These are phyloP conservation scores for Cephalopachus bancanus DNA, from an alignment of 2,797 vertebrate species.

Conservation along the genomic window DNA sequence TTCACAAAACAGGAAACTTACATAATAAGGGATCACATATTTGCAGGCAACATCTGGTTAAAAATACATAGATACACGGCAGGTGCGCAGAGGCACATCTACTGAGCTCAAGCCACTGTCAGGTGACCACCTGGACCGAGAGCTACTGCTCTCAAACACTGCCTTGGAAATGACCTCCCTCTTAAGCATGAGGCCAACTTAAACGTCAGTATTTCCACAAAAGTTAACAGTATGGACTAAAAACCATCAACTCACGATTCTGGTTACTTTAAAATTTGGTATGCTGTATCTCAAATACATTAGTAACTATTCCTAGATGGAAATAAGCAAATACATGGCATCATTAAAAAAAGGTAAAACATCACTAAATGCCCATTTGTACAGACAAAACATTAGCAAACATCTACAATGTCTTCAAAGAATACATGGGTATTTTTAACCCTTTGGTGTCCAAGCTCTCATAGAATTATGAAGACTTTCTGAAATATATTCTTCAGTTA, in stretches of 20 bases:
- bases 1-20: constrained; percentile 94
- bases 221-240: constrained; percentile 89
- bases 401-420: constrained; percentile 84
- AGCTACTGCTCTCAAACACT: constrained; percentile 76
- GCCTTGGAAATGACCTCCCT: constrained; percentile 83
- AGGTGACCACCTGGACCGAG: constrained; percentile 87
- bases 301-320: constrained; percentile 91
- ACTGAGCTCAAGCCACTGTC: constrained; percentile 85
- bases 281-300: constrained; percentile 90
- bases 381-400: constrained; percentile 88
- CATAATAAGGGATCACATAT: constrained; percentile 92
- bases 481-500: constrained; percentile 78
- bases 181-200: constrained; percentile 87
- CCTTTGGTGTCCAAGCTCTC: constrained; percentile 90
- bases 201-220: constrained; percentile 86
- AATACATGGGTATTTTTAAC: constrained; percentile 88
- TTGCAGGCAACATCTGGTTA: constrained; percentile 91
- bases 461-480: constrained; percentile 79
- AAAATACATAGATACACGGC: constrained; percentile 89
- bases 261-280: constrained; percentile 91
- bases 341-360: constrained; percentile 88
- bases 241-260: constrained; percentile 91
- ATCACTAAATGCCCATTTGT: constrained; percentile 86
- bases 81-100: constrained; percentile 89
- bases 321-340: constrained; percentile 91